Percentiles rank a stretch among this genome's conserved stretches.
phyloP scores from a whole-genome alignment of 2,888 invertebrate genomes.

The Macrophya annulata region DNA sequence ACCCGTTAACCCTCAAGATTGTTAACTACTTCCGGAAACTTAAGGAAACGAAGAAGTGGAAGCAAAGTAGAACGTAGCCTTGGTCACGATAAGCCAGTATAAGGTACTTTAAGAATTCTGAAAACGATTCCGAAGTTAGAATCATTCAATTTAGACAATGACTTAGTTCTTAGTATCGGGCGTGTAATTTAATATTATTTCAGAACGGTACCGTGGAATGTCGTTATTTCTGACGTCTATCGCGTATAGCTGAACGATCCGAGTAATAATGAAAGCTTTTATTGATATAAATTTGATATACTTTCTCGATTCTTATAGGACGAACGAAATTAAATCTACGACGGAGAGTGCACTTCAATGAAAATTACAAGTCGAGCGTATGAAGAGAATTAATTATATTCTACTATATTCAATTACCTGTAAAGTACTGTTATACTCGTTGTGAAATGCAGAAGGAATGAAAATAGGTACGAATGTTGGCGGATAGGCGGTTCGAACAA shows the following conservation, averaged over 20 bases:
- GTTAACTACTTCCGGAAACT: constrained; percentile 31
- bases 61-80: constrained; percentile 64
- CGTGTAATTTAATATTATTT: background rate
- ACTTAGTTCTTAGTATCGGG: background rate
- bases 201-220: background rate
- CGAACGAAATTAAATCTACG: background rate
- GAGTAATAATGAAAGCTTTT: background rate
- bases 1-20: constrained; percentile 9
- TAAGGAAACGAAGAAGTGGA: constrained; percentile 39
- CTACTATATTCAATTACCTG: background rate
- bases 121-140: background rate
- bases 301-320: background rate
- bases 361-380: background rate
- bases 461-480: background rate
- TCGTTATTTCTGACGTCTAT: background rate
- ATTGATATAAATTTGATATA: background rate
- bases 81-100: constrained; percentile 62
- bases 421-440: background rate
- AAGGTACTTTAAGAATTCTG: constrained; percentile 43
- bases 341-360: background rate
- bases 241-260: background rate
- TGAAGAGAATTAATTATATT: background rate
- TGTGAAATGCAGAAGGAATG: background rate
- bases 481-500: background rate
- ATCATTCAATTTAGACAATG: background rate